Conservation (phyloP, 2,113 vertebrate genomes). For the Nycticryphes semicollaris region DNA sequence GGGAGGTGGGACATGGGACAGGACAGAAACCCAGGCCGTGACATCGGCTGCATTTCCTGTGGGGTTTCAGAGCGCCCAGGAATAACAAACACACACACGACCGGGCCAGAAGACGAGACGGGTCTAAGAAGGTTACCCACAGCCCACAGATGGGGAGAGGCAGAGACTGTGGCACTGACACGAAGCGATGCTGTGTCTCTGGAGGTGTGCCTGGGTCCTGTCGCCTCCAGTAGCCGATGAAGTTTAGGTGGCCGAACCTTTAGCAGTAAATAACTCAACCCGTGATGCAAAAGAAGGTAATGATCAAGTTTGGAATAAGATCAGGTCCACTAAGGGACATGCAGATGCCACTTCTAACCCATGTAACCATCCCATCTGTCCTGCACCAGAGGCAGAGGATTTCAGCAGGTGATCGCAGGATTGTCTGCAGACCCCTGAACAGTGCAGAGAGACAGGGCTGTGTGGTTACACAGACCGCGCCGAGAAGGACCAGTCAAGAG, state of each 20-base stretch:
- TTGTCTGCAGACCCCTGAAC: neutral
- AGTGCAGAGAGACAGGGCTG: accelerated
- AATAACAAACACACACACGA: neutral
- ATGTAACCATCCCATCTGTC: neutral
- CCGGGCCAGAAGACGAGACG: accelerated
- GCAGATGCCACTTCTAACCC: neutral
- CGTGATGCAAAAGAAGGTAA: neutral
- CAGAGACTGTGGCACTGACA: neutral
- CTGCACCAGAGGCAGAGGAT: neutral
- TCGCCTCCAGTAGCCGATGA: neutral
- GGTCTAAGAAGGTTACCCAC: too few relatives aligned
- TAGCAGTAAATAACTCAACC: too few relatives aligned
- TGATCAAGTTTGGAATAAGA: neutral
- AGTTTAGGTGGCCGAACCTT: neutral
- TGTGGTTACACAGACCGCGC: neutral
- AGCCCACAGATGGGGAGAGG: neutral
- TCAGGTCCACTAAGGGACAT: accelerated
- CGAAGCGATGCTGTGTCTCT: accelerated
- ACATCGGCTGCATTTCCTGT: neutral
- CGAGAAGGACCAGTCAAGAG: neutral
- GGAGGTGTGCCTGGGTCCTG: neutral
- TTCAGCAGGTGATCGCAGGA: neutral
- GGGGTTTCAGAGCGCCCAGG: neutral
- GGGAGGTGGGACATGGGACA: neutral
- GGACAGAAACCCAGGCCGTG: neutral